A percentile compares a stretch with the other conserved stretches of the same genome.
Conservation (phyloP, 2,113 vertebrate species). For the Prionailurus viverrinus region DNA sequence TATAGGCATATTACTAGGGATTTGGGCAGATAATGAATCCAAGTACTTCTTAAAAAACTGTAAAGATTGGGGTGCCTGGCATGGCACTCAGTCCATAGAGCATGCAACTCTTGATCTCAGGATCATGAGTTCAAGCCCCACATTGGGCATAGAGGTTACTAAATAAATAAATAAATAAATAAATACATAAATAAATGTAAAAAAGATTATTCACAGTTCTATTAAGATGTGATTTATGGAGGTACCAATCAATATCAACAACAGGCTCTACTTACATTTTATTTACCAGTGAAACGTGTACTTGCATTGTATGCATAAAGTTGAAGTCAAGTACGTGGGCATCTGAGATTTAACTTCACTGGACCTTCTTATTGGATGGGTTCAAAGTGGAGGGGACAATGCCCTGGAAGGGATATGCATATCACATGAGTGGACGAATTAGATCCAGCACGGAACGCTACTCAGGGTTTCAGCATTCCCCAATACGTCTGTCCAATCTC, state of each 20-base stretch:
- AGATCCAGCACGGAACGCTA: neutral
- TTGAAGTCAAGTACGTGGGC: neutral
- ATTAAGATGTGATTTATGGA: slow-evolving; percentile 54
- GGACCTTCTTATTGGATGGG: slow-evolving; percentile 2
- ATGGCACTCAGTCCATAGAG: neutral
- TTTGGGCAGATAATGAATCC: slow-evolving; percentile 12
- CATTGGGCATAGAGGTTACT: neutral
- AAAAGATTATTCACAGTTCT: neutral
- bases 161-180: neutral
- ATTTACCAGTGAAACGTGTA: slow-evolving; percentile 55
- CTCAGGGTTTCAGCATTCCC: neutral
- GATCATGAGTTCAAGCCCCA: neutral
- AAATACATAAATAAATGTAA: neutral
- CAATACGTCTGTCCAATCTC: neutral
- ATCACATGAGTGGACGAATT: slow-evolving; percentile 14
- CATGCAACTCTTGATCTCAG: neutral
- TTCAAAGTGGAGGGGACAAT: neutral
- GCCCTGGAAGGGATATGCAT: neutral
- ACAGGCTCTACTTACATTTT: slow-evolving; percentile 8
- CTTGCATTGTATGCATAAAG: slow-evolving; percentile 4
- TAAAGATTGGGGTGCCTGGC: neutral
- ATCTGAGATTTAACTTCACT: slow-evolving; percentile 40
- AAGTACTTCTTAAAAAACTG: slow-evolving; percentile 28
- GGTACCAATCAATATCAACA: neutral
- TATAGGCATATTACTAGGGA: neutral